Conservation (phyloP, 23 tunicate species). For the Trididemnum clinides region DNA sequence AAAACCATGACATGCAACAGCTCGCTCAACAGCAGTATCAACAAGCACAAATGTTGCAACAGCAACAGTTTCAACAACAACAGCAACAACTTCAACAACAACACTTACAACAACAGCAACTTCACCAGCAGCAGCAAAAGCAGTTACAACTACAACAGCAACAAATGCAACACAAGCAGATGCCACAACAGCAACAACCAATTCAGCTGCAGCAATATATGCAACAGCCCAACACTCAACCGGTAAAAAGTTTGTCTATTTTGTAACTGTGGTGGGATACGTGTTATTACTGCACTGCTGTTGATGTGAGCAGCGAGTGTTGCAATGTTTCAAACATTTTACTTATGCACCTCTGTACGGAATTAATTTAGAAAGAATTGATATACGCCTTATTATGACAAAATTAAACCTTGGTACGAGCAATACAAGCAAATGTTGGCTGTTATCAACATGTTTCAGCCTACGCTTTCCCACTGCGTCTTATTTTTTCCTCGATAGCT, state of each 20-base stretch:
- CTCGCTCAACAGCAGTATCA: constrained; percentile 19
- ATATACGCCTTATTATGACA: too few relatives aligned
- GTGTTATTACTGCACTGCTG: too few relatives aligned
- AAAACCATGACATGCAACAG: constrained; percentile 23
- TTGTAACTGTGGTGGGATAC: too few relatives aligned
- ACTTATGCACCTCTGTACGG: too few relatives aligned
- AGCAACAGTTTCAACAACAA: constrained; percentile 42
- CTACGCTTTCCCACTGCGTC: too few relatives aligned
- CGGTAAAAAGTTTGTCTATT: not conserved
- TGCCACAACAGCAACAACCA: constrained; percentile 40
- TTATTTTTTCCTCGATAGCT: too few relatives aligned
- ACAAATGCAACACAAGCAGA: not conserved
- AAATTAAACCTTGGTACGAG: too few relatives aligned
- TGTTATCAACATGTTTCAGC: too few relatives aligned
- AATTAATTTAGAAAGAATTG: too few relatives aligned
- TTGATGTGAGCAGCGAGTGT: too few relatives aligned
- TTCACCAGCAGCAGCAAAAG: not conserved
- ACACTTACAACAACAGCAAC: constrained; percentile 9
- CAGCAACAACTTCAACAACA: constrained; percentile 30
- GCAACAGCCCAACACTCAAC: not conserved
- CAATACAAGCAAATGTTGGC: too few relatives aligned
- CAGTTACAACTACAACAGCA: constrained; percentile 33
- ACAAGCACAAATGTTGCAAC: constrained; percentile 1
- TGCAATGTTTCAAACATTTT: too few relatives aligned
- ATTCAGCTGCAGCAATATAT: constrained; percentile 23